Base-by-base conservation (phyloP, 2,888 invertebrate species). In the Leucoptera coffeella region DNA sequence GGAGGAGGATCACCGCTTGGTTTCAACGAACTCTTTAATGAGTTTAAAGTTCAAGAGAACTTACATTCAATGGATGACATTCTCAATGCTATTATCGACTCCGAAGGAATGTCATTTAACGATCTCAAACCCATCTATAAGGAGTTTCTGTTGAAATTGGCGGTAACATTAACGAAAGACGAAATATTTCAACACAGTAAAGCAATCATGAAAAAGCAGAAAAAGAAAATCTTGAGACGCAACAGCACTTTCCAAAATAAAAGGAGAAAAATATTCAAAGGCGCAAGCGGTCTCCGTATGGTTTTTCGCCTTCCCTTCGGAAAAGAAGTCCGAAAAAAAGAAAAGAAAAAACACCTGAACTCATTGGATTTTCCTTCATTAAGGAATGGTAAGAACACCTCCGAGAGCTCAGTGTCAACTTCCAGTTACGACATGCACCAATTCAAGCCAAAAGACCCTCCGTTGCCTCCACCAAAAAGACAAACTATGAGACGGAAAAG, bases 21-120 rank as follows among this genome's bases (percentile, higher is more conserved):
- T 43, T 87, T 89, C 61, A 85, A 84, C 47, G 89, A 89, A 62
- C 74, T 89, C 41, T 89, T 89, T 54, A 85, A 86, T 53, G 89
- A 89, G 67, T 85, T 89, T 45, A 79, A 86, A 40, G 78, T 87
- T 43, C 88, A 90, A 59, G 90, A 90, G 62, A 89, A 89, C 43
- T 74, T 90, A 27, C 85, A 87, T 47, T 89, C 86, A 29, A 79
- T 90, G 60, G 90, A 91, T 47, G 89, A 89, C 43, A 89, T 89
- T 41, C 72, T 92, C 26, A 85, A 83, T 43, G 85, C 86, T 45
- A 91, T 92, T 47, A 88, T 92, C 41, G 87, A 90, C 55, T 82
- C 89, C 17, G 88, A 91, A 51, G 91, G 91, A 31, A 91, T 91
- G 90, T 89, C 89, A 29, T 91, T 90, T 55, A 91, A 91, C 61